Conservation (phyloP, 2,888 invertebrate genomes). For the Myopa testacea region DNA sequence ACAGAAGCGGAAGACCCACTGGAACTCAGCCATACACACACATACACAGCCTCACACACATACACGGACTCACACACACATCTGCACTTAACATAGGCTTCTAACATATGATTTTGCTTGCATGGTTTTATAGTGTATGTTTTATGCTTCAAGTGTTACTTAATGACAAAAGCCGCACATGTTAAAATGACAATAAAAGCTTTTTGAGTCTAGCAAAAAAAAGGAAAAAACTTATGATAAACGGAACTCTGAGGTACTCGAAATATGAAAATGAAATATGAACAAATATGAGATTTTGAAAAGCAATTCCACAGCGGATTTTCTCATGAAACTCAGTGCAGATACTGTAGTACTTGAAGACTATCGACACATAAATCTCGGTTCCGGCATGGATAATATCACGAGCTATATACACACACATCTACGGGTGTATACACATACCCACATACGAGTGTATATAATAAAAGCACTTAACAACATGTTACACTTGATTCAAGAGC, state of each 20-base stretch:
- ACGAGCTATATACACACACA: not conserved
- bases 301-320: not conserved
- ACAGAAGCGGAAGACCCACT: not conserved
- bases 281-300: slow-evolving; percentile 11
- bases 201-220: slow-evolving; percentile 20
- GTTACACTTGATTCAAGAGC: too few relatives aligned
- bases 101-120: not conserved
- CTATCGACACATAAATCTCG: too few relatives aligned
- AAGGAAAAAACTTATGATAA: not conserved
- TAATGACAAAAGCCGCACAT: slow-evolving; percentile 30
- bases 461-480: too few relatives aligned
- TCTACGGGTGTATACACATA: not conserved
- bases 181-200: slow-evolving; percentile 30
- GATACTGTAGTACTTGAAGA: not conserved
- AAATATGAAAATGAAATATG: not conserved
- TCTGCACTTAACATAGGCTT: not conserved
- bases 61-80: not conserved
- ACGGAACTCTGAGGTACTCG: not conserved
- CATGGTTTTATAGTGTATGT: not conserved
- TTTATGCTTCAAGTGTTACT: slow-evolving; percentile 19
- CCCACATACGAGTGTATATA: not conserved
- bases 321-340: not conserved
- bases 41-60: not conserved
- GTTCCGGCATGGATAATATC: too few relatives aligned
- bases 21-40: not conserved